These are phyloP conservation scores for Rhagonycha lutea DNA, from an alignment of 2,888 invertebrate genomes.

Conservation along the genomic window DNA sequence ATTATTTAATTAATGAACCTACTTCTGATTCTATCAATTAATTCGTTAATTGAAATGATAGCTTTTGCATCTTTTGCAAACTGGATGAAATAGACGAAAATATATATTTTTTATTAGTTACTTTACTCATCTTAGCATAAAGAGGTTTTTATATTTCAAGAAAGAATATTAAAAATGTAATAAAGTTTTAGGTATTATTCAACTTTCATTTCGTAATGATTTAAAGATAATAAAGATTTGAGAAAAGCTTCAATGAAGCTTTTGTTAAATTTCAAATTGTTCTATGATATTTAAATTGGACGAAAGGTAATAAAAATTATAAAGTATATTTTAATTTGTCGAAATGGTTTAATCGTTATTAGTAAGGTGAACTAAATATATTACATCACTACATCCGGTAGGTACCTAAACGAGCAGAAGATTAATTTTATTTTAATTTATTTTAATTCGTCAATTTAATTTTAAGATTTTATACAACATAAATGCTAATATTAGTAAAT, in stretches of 20 bases:
- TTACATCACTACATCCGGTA: background rate
- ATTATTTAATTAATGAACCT: constrained; percentile 21
- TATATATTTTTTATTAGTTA: background rate
- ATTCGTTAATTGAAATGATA: background rate
- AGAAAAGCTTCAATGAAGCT: background rate
- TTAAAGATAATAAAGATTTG: background rate
- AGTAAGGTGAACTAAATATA: background rate
- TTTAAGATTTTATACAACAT: background rate
- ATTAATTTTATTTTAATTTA: background rate
- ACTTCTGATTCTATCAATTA: constrained; percentile 2
- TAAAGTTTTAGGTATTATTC: background rate
- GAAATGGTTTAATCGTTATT: background rate
- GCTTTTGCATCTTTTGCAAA: background rate
- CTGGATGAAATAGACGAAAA: background rate
- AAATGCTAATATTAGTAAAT: constrained; percentile 7
- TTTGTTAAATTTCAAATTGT: background rate
- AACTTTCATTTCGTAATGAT: background rate
- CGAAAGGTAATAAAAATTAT: background rate
- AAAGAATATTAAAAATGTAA: background rate
- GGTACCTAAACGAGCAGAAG: background rate
- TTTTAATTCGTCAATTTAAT: background rate
- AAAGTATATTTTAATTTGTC: background rate
- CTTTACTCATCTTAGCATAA: background rate
- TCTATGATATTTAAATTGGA: background rate
- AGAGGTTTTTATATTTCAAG: background rate